Conservation (phyloP, 1,140 invertebrate species). For the Pollicipes pollicipes region DNA sequence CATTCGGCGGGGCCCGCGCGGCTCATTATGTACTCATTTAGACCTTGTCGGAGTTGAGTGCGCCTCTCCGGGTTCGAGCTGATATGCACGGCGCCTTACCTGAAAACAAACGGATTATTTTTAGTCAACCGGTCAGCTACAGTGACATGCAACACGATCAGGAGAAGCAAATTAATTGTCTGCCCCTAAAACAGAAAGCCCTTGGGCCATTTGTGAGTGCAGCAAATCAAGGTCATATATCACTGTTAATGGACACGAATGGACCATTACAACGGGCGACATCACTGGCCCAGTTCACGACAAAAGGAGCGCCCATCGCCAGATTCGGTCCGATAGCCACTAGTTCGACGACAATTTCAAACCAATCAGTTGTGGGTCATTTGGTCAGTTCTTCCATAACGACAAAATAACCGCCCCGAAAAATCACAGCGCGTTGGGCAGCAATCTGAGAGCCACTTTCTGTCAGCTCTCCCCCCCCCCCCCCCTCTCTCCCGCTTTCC, state of each 20-base stretch:
- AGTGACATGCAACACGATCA: background rate
- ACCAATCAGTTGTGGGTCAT: background rate
- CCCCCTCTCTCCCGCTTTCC: background rate
- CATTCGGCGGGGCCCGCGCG: no score
- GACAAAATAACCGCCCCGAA: background rate
- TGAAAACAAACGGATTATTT: background rate
- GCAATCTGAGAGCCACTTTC: no score
- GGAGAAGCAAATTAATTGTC: background rate
- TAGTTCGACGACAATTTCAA: background rate
- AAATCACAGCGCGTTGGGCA: no score
- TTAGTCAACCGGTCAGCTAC: no score
- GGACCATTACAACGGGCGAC: background rate
- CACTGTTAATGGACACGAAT: background rate
- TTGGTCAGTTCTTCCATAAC: background rate
- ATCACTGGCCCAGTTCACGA: background rate
- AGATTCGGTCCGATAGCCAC: background rate
- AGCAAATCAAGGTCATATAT: background rate
- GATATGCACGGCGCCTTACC: no score
- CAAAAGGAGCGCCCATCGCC: background rate
- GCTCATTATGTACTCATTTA: no score
- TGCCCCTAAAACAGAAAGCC: background rate
- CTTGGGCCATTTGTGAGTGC: background rate
- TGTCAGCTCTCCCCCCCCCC: no score
- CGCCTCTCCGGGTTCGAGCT: no score
- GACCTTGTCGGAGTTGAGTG: no score